Base-by-base conservation (phyloP, 2,888 invertebrate species). In the Incurvaria masculella region DNA sequence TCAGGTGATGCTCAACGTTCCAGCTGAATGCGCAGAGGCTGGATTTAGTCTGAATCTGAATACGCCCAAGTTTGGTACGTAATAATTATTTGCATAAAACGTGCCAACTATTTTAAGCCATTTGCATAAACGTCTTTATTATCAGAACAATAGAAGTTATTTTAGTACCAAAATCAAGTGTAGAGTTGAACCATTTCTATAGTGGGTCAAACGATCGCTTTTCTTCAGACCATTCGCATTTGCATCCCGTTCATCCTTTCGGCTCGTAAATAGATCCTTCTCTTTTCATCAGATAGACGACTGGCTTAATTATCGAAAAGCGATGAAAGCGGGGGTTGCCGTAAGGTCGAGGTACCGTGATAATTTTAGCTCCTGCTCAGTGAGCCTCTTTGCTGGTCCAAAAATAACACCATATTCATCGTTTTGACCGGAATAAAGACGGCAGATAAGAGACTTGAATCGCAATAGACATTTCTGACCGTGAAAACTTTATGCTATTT, bases 1-100 rank as follows among this genome's bases (percentile, higher is more conserved):
- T 27, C n/a, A 47, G 21, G 33, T 41, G 42, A 47, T 47, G 46
- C 42, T 47, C 27, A 10, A 19, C 42, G 27, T 43, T 33, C 40
- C 42, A 33, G 4, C 16, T 27, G 39, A 23, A 38, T 27, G 43
- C 33, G 33, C 33, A n/a, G 33, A 14, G 14, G 33, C 33, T 33
- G 8, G 33, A 33, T 33, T 33, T n/a, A 33, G 33, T n/a, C 11
- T 14, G 33, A 33, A 33, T n/a, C 11, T 14, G 33, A 33, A 33
- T 33, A 33, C 33, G 33, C 33, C 14, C 33, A 33, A 33, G 14
- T 33, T n/a, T n/a, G n/a, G 33, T 14, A 33, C 33, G 33, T 3
- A 4, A 33, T 14, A 8, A 33, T 33, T 33, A 33, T 33, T 33
- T 33, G 33, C 14, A 33, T n/a, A 33, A 33, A 33, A 33, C 33